These are phyloP conservation scores for Scrobipalpa costella DNA, from an alignment of 2,888 invertebrate genomes.

Conservation along the genomic window DNA sequence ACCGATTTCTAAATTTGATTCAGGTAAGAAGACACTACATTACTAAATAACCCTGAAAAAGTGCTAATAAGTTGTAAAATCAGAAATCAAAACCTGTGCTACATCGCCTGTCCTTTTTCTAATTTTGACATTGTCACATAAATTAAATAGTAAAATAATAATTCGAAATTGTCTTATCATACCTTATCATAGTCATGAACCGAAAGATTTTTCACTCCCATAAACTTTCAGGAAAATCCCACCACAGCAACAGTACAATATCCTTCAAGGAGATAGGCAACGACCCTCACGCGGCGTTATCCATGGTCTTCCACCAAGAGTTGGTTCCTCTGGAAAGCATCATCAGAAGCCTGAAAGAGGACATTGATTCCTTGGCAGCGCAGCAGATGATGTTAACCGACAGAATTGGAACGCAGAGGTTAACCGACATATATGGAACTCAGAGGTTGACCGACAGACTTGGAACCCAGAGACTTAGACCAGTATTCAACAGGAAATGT, in stretches of 20 bases:
- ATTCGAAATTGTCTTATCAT: too few species aligned
- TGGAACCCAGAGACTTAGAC: background rate
- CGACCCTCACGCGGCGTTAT: constrained; percentile 35
- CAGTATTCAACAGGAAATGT: constrained; percentile 45
- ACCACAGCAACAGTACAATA: constrained; percentile 21
- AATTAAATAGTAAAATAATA: too few species aligned
- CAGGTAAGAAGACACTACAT: background rate
- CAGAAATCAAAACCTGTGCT: too few species aligned
- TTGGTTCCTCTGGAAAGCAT: constrained; percentile 58
- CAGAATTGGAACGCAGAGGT: constrained; percentile 34
- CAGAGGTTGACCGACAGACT: background rate
- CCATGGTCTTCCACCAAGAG: constrained; percentile 53
- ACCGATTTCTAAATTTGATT: constrained; percentile 12
- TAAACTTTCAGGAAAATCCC: constrained; percentile 5
- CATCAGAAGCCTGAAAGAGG: constrained; percentile 54
- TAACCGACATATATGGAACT: background rate
- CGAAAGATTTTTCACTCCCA: background rate
- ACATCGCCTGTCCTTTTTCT: too few species aligned
- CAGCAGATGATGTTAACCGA: constrained; percentile 50
- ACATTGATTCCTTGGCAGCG: constrained; percentile 49
- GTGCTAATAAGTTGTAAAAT: background rate
- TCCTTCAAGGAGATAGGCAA: constrained; percentile 11
- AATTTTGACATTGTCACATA: too few species aligned
- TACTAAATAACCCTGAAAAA: background rate
- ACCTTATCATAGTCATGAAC: background rate